These are phyloP conservation scores for Xestia rhomboidea DNA, from an alignment of 2,888 invertebrate species.

Conservation along the genomic window DNA sequence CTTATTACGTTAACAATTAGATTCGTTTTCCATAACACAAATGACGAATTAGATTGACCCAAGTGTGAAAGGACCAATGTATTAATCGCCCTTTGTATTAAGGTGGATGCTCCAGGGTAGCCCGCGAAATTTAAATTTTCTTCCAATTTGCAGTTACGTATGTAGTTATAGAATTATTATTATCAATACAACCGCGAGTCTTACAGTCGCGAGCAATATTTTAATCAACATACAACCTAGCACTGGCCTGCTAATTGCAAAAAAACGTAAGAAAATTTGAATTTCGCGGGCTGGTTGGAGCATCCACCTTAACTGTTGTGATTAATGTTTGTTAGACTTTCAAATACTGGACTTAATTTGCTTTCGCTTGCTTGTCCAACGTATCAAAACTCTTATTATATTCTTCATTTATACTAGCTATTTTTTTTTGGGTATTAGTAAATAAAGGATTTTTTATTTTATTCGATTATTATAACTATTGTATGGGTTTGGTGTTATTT, in stretches of 20 bases:
- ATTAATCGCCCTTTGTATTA: slow-evolving; percentile 50
- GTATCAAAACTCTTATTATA: slow-evolving; percentile 84
- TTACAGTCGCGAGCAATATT: no score
- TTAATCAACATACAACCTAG: no score
- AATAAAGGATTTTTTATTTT: slow-evolving; percentile 64
- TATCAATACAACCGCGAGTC: no score
- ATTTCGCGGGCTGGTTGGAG: no score
- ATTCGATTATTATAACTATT: slow-evolving; percentile 64
- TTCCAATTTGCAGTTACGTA: no score
- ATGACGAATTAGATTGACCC: slow-evolving; percentile 52
- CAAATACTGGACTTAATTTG: slow-evolving; percentile 75
- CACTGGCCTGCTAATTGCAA: no score
- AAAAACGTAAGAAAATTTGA: no score
- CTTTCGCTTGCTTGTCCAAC: slow-evolving; percentile 74
- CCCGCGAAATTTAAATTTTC: no score
- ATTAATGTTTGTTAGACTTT: slow-evolving; percentile 46
- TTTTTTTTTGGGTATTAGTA: slow-evolving; percentile 71
- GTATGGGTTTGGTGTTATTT: slow-evolving; percentile 68
- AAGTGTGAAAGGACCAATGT: slow-evolving; percentile 33
- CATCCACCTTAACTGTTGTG: slow-evolving; percentile 44
- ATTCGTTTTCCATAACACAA: slow-evolving; percentile 57
- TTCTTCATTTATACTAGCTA: slow-evolving; percentile 82
- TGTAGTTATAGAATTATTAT: no score
- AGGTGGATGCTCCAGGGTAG: no score
- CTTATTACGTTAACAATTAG: slow-evolving; percentile 68